These are phyloP conservation scores for Catotricha subobsoleta DNA, from an alignment of 2,888 invertebrate species.

Conservation along the genomic window DNA sequence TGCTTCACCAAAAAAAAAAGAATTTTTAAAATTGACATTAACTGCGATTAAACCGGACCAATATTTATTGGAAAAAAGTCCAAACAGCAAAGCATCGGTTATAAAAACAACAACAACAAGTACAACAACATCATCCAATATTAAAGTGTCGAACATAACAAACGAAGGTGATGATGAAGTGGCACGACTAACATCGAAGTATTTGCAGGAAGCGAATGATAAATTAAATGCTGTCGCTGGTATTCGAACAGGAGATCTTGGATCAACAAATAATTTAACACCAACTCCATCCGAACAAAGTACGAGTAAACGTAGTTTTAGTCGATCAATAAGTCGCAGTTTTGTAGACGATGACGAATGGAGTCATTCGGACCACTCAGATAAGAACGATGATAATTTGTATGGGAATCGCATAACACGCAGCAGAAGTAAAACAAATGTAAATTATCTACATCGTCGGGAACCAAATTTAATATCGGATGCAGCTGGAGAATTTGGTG, in stretches of 20 bases:
- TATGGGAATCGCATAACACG: conserved; percentile 5
- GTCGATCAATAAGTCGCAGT: conserved; percentile 19
- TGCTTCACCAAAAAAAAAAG: too few relatives aligned
- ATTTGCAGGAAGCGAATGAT: conserved; percentile 6
- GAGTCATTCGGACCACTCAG: conserved; percentile 22
- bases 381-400: conserved; percentile 12
- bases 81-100: conserved; percentile 13
- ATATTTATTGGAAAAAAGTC: conserved; percentile 10
- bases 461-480: background rate
- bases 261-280: background rate
- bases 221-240: conserved; percentile 4
- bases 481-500: conserved; percentile 22
- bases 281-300: conserved; percentile 12
- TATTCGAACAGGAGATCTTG: background rate
- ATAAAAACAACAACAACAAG: conserved; percentile 16
- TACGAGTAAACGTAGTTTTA: conserved; percentile 12
- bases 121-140: background rate
- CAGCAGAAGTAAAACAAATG: conserved; percentile 12
- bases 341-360: conserved; percentile 23
- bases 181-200: conserved; percentile 19
- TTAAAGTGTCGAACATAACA: conserved; percentile 3
- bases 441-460: conserved; percentile 4
- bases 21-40: too few relatives aligned
- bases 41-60: background rate
- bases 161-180: conserved; percentile 16